Conservation (phyloP, 2,888 invertebrate species). For the Phengaris alcon region DNA sequence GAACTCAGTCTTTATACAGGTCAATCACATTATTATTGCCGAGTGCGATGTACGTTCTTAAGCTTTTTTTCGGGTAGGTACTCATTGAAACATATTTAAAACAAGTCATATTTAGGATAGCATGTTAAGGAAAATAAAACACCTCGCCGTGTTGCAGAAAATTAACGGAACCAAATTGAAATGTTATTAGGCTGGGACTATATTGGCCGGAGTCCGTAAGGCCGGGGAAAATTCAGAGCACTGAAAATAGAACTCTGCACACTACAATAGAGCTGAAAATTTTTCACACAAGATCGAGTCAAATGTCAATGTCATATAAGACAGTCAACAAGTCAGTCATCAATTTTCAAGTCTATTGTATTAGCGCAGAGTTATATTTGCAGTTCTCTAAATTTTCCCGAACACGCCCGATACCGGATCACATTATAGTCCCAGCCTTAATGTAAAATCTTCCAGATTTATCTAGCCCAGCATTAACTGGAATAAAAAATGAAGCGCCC, state of each 20-base stretch:
- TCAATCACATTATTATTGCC: conserved; percentile 74
- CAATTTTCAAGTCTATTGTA: too few relatives aligned
- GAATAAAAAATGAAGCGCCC: neutral
- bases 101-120: neutral
- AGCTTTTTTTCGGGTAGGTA: conserved; percentile 28
- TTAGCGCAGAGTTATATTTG: too few relatives aligned
- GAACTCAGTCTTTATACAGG: conserved; percentile 69
- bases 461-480: neutral
- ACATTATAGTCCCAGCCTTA: too few relatives aligned
- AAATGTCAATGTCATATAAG: too few relatives aligned
- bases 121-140: neutral
- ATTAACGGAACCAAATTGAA: neutral
- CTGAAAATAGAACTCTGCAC: too few relatives aligned
- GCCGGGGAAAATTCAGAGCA: too few relatives aligned
- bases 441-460: neutral
- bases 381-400: too few relatives aligned
- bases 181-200: neutral
- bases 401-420: too few relatives aligned
- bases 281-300: too few relatives aligned
- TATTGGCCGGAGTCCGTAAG: too few relatives aligned
- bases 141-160: neutral
- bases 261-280: neutral
- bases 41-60: conserved; percentile 47
- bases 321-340: too few relatives aligned
- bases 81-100: neutral